Evolutionary conservation across 2,888 invertebrate genomes (phyloP).

Genomic region (Prosapia bicincta): DNA sequence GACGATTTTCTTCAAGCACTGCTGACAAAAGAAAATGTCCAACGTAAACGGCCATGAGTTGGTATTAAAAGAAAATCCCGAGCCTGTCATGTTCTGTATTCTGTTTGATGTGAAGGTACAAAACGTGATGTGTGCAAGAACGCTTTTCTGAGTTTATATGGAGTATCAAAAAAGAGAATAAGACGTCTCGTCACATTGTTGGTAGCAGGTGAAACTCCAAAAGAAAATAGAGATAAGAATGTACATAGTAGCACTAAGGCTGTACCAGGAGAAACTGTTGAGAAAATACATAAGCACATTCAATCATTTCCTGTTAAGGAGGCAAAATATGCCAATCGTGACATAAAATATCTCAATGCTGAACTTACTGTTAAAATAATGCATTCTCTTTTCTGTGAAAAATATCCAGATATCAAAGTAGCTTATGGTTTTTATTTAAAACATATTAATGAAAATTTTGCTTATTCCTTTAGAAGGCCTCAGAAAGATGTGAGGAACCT

Average conservation of each 20-base stretch:
- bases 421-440: constrained; percentile 33
- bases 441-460: constrained; percentile 34
- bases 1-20: constrained; percentile 5
- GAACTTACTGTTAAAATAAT: constrained; percentile 2
- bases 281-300: constrained; percentile 2
- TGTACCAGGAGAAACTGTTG: background rate
- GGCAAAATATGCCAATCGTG: background rate
- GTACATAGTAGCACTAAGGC: background rate
- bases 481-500: constrained; percentile 29
- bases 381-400: background rate
- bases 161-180: background rate
- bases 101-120: background rate
- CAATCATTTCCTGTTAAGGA: constrained; percentile 1
- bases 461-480: constrained; percentile 23
- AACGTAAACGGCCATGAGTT: background rate
- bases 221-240: background rate
- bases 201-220: background rate
- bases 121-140: background rate
- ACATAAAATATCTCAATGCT: background rate
- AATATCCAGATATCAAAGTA: constrained; percentile 15
- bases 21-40: background rate
- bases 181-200: background rate
- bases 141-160: constrained; percentile 2
- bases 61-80: background rate
- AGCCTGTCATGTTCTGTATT: background rate